phyloP scores from a whole-genome alignment of 1,140 invertebrate species.

The Melipona quadrifasciata region DNA sequence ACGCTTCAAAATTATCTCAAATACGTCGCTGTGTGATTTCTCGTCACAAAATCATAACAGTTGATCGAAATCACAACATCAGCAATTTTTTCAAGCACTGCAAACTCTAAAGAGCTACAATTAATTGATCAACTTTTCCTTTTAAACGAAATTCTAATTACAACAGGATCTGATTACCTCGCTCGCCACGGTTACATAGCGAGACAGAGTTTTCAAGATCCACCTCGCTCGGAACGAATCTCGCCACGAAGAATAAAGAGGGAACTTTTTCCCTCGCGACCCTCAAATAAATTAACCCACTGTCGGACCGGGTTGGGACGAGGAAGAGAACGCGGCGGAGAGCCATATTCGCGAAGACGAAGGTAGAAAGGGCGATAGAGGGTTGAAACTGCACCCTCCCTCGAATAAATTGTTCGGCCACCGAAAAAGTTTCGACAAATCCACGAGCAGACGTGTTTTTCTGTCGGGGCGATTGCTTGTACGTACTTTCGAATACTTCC shows the following conservation, averaged over 20 bases:
- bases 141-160: too few species aligned
- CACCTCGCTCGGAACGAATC: background rate
- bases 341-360: background rate
- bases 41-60: too few species aligned
- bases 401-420: conserved; percentile 49
- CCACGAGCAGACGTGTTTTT: conserved; percentile 48
- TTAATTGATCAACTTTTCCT: too few species aligned
- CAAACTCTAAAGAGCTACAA: too few species aligned
- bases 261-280: conserved; percentile 41
- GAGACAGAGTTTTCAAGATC: too few species aligned
- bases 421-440: conserved; percentile 8
- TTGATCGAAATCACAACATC: too few species aligned
- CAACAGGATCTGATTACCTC: too few species aligned
- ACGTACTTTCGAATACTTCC: background rate
- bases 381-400: background rate
- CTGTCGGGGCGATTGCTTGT: background rate
- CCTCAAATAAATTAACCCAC: conserved; percentile 61
- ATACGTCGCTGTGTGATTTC: too few species aligned
- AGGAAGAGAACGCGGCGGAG: conserved; percentile 17
- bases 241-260: background rate
- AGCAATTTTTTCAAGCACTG: too few species aligned
- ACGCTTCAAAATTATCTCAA: too few species aligned
- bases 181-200: too few species aligned
- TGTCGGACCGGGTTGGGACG: conserved; percentile 23
- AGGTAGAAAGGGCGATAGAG: background rate